Evolutionary conservation across 2,797 vertebrate species (phyloP), one percentile per base, ranked within the genome.

Genomic region (Cottoperca gobio): DNA sequence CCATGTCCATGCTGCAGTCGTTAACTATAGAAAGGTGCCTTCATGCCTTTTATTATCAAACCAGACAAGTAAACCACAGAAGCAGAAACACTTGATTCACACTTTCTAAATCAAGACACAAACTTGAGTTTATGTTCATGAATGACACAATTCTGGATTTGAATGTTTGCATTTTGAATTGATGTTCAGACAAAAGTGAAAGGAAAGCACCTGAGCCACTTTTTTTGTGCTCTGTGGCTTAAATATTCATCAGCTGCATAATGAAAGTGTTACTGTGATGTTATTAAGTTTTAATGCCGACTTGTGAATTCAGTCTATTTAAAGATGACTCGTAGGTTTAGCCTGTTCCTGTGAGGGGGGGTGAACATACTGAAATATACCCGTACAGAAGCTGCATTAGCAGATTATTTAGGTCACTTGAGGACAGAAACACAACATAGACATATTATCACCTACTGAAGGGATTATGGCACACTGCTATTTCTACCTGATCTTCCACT

Each of bases 1-100:
- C 54, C 5, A 2, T 24, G 43, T 49, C 70, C 54, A 13, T 54
- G 77, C 89, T 91, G 87, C 88, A 89, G 89, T 73, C 70, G 74
- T 67, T 57, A 75, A 69, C 78, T 39, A 58, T 46, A 76, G 82
- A 78, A 71, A 58, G 42, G 12, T 37, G 24, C 71, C 70, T 73
- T 61, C 40, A 16, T 67, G 42, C 46, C 46, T 59, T 71, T 73
- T 9, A 58, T 64, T 54, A 43, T 46, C 46, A 33, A 26, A 55
- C 16, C 19, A 24, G 24, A 45, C 8, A 50, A 2, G 1, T 16
- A 21, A 46, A 57, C 2, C 8, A 43, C 46, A 48, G 19, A 54
- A 39, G 50, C 3, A 28, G 6, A 39, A 28, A 37, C 13, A 26
- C 16, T 6, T 11, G 21, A 21, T 31, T 57, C 23, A 17, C 2